Conservation (phyloP, 2,797 vertebrate species). For the Limnodromus scolopaceus region DNA sequence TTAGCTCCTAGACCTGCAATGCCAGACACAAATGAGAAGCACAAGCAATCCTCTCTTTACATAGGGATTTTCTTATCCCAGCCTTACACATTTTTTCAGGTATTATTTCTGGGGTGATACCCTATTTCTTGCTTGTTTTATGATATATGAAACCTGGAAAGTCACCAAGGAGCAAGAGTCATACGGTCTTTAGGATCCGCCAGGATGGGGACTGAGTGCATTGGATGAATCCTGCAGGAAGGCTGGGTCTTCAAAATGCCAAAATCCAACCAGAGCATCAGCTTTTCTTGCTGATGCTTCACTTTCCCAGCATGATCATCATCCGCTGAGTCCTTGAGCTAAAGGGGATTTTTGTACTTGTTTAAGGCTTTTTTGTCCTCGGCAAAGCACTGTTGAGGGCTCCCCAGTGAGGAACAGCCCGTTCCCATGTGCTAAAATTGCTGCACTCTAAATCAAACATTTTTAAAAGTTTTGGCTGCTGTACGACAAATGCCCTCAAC, state of each 20-base stretch:
- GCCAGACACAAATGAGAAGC: neutral
- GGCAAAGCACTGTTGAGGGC: neutral
- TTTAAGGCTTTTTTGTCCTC: neutral
- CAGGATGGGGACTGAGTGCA: too few relatives aligned
- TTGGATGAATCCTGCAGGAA: neutral
- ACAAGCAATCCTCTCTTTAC: neutral
- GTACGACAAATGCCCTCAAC: neutral
- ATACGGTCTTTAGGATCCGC: accelerated
- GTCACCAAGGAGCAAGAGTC: neutral
- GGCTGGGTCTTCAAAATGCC: neutral
- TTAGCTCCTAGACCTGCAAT: neutral
- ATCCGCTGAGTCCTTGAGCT: neutral
- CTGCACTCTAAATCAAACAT: neutral
- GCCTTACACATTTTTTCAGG: neutral
- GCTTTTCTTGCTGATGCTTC: neutral
- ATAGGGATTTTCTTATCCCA: neutral
- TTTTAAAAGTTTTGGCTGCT: neutral
- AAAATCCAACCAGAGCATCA: neutral
- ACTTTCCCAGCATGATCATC: neutral
- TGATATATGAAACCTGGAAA: neutral
- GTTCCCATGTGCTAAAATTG: neutral
- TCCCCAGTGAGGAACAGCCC: neutral
- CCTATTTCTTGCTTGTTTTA: neutral
- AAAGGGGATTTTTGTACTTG: neutral
- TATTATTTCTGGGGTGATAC: neutral